Evolutionary conservation across 2,113 vertebrate genomes (phyloP).

Genomic region (Anolis sagrei): DNA sequence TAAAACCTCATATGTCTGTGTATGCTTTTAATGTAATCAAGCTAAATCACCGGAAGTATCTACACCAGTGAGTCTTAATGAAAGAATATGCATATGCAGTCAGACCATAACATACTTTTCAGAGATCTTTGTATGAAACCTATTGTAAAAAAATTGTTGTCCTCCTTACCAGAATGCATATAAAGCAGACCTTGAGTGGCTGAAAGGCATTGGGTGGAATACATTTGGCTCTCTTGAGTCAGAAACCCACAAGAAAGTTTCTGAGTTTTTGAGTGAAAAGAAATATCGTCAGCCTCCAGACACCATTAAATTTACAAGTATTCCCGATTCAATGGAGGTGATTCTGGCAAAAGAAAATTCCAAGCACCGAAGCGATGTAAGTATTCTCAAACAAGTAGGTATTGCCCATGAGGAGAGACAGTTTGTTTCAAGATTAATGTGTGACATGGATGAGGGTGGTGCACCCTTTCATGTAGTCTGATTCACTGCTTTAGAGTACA

Average conservation of each 20-base stretch:
- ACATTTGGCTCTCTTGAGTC: slow-evolving; percentile 85
- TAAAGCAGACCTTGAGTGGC: slow-evolving; percentile 87
- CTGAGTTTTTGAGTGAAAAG: slow-evolving; percentile 77
- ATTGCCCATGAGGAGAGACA: neutral
- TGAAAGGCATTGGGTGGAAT: slow-evolving; percentile 85
- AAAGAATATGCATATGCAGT: neutral
- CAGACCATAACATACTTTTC: slow-evolving; percentile 1
- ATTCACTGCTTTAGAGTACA: too few species aligned
- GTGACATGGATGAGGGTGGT: neutral
- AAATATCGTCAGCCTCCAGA: slow-evolving; percentile 80
- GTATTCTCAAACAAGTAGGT: slow-evolving; percentile 45
- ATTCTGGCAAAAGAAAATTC: slow-evolving; percentile 88
- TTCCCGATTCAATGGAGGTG: slow-evolving; percentile 89
- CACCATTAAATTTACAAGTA: slow-evolving; percentile 87
- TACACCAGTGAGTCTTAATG: neutral
- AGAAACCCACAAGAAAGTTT: slow-evolving; percentile 83
- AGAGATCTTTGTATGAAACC: neutral
- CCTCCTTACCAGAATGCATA: slow-evolving; percentile 82
- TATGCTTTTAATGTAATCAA: neutral
- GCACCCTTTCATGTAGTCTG: too few species aligned
- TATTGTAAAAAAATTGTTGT: slow-evolving; percentile 11
- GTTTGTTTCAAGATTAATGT: neutral
- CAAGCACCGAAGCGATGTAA: slow-evolving; percentile 87
- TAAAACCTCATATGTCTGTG: neutral
- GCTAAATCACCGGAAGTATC: neutral